phyloP scores from a whole-genome alignment of 2,797 vertebrate genomes.

The Gastrophryne carolinensis region DNA sequence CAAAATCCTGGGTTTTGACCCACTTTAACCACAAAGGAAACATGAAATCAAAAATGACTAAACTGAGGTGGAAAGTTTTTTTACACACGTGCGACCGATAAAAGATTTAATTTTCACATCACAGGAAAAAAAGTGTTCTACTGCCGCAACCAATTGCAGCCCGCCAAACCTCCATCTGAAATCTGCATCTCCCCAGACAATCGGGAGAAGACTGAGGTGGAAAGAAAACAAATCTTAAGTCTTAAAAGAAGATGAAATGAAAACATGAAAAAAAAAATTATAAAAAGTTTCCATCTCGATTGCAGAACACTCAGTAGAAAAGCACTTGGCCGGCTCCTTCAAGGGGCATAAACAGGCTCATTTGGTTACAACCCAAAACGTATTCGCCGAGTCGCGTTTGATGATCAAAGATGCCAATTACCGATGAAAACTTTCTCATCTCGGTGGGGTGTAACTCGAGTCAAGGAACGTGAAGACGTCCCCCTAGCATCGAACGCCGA shows the following conservation, averaged over 20 bases:
- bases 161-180: not conserved
- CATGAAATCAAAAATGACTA: no score
- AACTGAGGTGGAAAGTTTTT: no score
- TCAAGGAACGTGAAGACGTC: not conserved
- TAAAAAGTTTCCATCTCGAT: not conserved
- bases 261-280: not conserved
- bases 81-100: no score
- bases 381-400: slow-evolving; percentile 23
- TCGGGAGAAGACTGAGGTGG: not conserved
- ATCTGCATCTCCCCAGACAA: not conserved
- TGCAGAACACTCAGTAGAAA: not conserved
- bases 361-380: slow-evolving; percentile 31
- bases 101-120: not conserved
- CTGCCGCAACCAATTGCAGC: not conserved
- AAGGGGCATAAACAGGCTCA: slow-evolving; percentile 23
- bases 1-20: no score
- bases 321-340: not conserved
- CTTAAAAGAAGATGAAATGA: not conserved
- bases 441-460: not conserved
- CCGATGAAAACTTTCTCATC: slow-evolving; percentile 33
- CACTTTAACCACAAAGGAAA: no score
- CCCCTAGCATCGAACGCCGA: slow-evolving; percentile 4
- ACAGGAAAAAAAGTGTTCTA: not conserved
- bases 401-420: slow-evolving; percentile 45
- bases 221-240: not conserved